A percentile compares a stretch with the other conserved stretches of the same genome.
These are phyloP conservation scores for Artemia sinica DNA, from an alignment of 2,888 invertebrate species.

Conservation along the genomic window DNA sequence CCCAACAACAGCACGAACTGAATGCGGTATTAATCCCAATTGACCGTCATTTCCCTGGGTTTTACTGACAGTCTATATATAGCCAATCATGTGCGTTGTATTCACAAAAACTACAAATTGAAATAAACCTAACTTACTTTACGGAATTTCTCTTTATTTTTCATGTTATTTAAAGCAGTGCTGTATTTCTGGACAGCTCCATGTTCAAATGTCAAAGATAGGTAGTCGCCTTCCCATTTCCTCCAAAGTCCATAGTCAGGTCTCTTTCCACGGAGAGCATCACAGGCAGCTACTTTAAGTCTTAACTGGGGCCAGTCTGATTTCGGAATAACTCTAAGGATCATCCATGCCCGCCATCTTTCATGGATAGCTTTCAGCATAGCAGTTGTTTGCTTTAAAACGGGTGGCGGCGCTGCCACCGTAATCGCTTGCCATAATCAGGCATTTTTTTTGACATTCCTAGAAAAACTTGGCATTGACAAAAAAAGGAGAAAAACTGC, in stretches of 20 bases:
- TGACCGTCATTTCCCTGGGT: no score
- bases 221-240: slow-evolving; percentile 69
- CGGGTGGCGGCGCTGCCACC: slow-evolving; percentile 55
- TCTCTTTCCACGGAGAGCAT: slow-evolving; percentile 47
- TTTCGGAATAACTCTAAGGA: slow-evolving; percentile 57
- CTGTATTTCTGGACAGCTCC: slow-evolving; percentile 44
- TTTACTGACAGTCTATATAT: no score
- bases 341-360: slow-evolving; percentile 75
- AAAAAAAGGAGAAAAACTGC: no score
- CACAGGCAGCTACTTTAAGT: slow-evolving; percentile 53
- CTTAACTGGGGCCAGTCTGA: slow-evolving; percentile 74
- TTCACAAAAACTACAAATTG: not conserved
- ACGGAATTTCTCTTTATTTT: slow-evolving; percentile 46
- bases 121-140: slow-evolving; percentile 29
- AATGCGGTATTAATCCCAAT: no score
- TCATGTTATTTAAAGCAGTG: slow-evolving; percentile 47
- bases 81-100: not conserved
- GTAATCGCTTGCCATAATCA: slow-evolving; percentile 58
- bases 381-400: slow-evolving; percentile 42
- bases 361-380: slow-evolving; percentile 45
- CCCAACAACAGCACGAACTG: no score
- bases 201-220: slow-evolving; percentile 49
- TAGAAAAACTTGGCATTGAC: not conserved
- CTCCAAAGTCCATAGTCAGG: slow-evolving; percentile 54
- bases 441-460: slow-evolving; percentile 31